A percentile compares a stretch with the other conserved stretches of the same genome.
Conservation (phyloP, 1,140 invertebrate genomes). For the Planococcus citri region DNA sequence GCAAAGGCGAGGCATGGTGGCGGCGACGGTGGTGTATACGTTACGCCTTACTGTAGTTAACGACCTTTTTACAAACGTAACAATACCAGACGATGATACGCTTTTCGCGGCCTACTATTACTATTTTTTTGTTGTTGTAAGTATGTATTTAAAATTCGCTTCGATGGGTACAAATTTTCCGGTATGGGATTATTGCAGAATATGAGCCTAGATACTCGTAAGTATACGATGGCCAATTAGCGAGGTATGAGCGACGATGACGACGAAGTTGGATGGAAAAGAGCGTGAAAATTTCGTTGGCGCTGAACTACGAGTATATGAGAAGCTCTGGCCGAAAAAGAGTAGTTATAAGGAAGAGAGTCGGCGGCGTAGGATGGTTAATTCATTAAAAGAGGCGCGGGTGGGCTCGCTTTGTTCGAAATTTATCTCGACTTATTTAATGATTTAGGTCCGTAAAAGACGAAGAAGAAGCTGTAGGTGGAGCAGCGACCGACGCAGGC, state of each 20-base stretch:
- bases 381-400: neutral
- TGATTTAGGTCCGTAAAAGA: neutral
- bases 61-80: neutral
- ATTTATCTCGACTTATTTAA: neutral
- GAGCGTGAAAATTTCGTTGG: no score
- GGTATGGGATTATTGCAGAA: no score
- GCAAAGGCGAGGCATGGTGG: no score
- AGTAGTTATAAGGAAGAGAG: no score
- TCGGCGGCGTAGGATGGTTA: neutral
- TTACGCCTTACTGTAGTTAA: constrained; percentile 11
- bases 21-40: constrained; percentile 12
- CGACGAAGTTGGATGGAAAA: no score
- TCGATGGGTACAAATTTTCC: constrained; percentile 4
- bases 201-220: no score
- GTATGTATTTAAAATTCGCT: neutral
- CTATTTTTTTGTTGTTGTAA: neutral
- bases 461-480: no score
- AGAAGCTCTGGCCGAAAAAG: no score
- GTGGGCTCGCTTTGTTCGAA: constrained; percentile 2
- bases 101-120: neutral
- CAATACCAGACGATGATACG: neutral
- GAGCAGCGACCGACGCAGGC: no score
- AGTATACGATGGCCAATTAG: neutral
- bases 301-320: no score
- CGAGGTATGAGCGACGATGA: no score